Base-by-base conservation (phyloP, 2,113 vertebrate species). In the Diadophis punctatus region DNA sequence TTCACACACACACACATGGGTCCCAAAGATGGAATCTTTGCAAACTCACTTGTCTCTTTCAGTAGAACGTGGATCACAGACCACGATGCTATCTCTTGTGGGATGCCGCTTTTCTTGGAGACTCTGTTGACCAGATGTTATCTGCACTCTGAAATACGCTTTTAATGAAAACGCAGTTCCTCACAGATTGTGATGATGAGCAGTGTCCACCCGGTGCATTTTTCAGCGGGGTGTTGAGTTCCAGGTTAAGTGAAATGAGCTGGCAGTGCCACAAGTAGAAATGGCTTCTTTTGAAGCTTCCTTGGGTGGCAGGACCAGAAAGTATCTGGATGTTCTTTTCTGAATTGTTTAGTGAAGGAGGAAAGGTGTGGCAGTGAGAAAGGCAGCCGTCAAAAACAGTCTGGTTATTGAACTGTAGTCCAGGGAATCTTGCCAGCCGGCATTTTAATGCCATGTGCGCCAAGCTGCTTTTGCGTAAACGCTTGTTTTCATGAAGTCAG, bases 81-180 rank as follows among this genome's bases (percentile, higher is more conserved):
- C 2, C 0, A 14, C 0, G 9, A 12, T 18, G n/a, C 14, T 68
- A 0, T 20, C 16, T 49, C 4, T 46, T 20, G 53, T 63, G 22
- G 27, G 11, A 30, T 20, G 89, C 27, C 39, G 89, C 43, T n/a
- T 90, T 8, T 6, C 90, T 91, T 0, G 0, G 60, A 86, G 88
- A 91, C 86, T 93, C 52, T 80, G 91, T 91, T 48, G 90, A 92
- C 86, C 92, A 92, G 88, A 93, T 90, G 34, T 27, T 92, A 56
- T 87, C 92, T 52, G 0, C 49, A 68, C 63, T 86, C 87, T 49
- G 92, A 93, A 48, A 43, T 52, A 27, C 0, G 27, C 14, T 18
- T 88, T 39, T 39, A 55, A 25, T 25, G 4, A 1, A 25, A 25
- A 30, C 12, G 27, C 49, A 14, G 34, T 3, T 18, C 25, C 27